phyloP scores from a whole-genome alignment of 92 coral and sea anemone species.

The Epizoanthus ramosus region DNA sequence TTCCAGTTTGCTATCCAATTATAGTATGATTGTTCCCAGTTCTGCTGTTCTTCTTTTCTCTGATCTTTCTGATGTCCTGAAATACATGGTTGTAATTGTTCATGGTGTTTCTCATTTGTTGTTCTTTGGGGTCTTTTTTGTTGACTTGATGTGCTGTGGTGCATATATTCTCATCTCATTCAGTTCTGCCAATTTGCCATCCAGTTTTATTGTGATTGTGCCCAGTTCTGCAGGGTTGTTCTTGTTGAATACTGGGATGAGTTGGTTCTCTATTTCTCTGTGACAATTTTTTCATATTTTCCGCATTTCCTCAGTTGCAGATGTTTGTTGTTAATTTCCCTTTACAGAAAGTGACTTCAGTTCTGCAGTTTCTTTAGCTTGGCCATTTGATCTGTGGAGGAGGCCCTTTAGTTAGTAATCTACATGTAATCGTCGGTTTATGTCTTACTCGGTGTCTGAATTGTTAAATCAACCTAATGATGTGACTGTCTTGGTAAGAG shows the following conservation, averaged over 20 bases:
- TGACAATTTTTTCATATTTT: too few species aligned
- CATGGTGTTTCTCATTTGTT: neutral
- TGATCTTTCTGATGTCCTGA: neutral
- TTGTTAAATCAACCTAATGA: too few species aligned
- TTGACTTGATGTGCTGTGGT: constrained; percentile 8
- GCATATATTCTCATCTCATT: neutral
- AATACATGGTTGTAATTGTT: neutral
- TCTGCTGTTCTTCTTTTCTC: neutral
- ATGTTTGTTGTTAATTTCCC: too few species aligned
- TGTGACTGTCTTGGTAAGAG: too few species aligned
- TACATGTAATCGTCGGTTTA: too few species aligned
- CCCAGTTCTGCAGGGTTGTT: neutral
- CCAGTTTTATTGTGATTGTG: constrained; percentile 4
- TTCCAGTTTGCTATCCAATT: neutral
- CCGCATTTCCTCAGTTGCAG: too few species aligned
- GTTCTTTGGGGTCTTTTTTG: neutral
- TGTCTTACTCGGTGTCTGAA: too few species aligned
- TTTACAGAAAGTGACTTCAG: too few species aligned
- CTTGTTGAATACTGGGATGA: neutral
- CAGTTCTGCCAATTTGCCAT: constrained; percentile 1
- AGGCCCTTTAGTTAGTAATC: too few species aligned
- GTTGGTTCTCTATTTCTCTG: too few species aligned
- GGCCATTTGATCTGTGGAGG: too few species aligned
- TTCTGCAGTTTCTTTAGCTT: too few species aligned
- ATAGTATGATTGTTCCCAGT: neutral